Evolutionary conservation across 1,140 invertebrate genomes (phyloP).

Genomic region (Heliconius congener): DNA sequence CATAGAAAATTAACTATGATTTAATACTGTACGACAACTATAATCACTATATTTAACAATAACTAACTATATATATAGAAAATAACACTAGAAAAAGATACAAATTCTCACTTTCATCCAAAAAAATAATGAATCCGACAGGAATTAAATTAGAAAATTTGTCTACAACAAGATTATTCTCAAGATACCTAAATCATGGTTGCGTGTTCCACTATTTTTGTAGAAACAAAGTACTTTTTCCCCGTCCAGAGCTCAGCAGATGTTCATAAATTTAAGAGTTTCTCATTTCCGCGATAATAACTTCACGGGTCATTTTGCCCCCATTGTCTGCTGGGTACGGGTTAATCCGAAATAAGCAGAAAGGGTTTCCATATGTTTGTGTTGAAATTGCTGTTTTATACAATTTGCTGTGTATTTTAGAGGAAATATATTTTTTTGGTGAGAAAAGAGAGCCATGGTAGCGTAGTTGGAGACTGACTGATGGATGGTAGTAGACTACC

Average conservation of each 20-base stretch:
- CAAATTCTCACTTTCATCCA: background rate
- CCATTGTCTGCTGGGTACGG: conserved; percentile 43
- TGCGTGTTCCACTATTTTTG: conserved; percentile 20
- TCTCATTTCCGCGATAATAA: conserved; percentile 59
- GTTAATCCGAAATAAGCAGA: conserved; percentile 34
- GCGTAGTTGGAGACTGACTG: too few species aligned
- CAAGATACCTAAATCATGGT: conserved; percentile 19
- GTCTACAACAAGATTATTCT: conserved; percentile 9
- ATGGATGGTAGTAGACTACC: too few species aligned
- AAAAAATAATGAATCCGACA: background rate
- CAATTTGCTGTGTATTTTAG: background rate
- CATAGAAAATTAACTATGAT: too few species aligned
- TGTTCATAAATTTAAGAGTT: conserved; percentile 64
- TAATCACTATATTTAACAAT: too few species aligned
- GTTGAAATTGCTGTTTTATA: background rate
- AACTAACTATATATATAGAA: background rate
- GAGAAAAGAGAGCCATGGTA: too few species aligned
- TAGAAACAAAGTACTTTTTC: conserved; percentile 29
- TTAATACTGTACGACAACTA: too few species aligned
- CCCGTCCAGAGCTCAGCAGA: conserved; percentile 41
- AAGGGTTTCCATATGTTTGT: conserved; percentile 3
- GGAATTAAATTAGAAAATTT: conserved; percentile 5
- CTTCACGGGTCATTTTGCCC: conserved; percentile 51
- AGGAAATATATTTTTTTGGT: too few species aligned
- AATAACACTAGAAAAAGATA: background rate